A percentile compares a stretch with the other conserved stretches of the same genome.
Evolutionary conservation across 2,888 invertebrate genomes (phyloP).

Genomic region (Villa cingulata): DNA sequence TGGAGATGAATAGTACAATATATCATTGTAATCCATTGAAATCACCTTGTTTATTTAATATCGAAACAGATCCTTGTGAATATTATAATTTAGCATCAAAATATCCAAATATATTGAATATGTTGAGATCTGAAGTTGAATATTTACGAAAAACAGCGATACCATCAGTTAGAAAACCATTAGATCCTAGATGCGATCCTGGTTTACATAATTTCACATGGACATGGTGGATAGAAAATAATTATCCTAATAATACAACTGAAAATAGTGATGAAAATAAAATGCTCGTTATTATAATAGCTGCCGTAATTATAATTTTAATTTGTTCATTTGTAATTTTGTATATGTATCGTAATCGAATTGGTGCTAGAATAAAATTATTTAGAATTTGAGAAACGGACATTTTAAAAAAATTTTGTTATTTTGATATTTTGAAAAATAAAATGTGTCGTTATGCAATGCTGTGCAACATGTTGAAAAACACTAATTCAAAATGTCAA

Average conservation of each 20-base stretch:
- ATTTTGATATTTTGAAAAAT: too few species aligned
- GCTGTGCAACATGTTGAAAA: too few species aligned
- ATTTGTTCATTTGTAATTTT: too few species aligned
- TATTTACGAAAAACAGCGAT: constrained; percentile 35
- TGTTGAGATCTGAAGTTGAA: constrained; percentile 37
- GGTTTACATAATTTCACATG: constrained; percentile 41
- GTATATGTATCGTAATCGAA: too few species aligned
- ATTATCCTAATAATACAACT: not conserved
- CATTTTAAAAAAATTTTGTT: too few species aligned
- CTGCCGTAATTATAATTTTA: too few species aligned
- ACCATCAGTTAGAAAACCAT: constrained; percentile 35
- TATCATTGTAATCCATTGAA: constrained; percentile 26
- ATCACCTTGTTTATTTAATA: constrained; percentile 39
- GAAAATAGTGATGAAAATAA: too few species aligned
- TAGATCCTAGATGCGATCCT: constrained; percentile 43
- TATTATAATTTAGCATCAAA: constrained; percentile 27
- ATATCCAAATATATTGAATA: constrained; percentile 20
- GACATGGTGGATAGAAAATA: constrained; percentile 43
- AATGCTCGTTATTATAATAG: too few species aligned
- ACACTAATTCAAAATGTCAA: too few species aligned
- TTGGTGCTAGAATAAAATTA: too few species aligned
- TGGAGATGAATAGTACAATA: constrained; percentile 5
- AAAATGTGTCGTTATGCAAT: too few species aligned
- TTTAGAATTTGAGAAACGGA: too few species aligned
- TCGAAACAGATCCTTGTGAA: constrained; percentile 42